Evolutionary conservation across 2,797 vertebrate species (phyloP), one percentile per base, ranked within the genome.

Genomic region (Peromyscus aztecus): DNA sequence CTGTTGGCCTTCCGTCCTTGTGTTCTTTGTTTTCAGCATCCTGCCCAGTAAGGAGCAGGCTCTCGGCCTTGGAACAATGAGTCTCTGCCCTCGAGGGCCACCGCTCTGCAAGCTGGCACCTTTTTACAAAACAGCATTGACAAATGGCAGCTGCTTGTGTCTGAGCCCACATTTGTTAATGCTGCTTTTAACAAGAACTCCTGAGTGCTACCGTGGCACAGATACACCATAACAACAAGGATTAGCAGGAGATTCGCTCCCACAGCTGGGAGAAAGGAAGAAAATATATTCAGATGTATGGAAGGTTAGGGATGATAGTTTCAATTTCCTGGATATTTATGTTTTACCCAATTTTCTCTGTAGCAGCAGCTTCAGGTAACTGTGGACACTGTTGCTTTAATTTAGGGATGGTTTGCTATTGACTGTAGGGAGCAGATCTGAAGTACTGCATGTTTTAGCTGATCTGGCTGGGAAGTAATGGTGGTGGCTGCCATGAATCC

Each of bases 101-200:
- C 77, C 0, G 0, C 6, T 4, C 85, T 31, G 19, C 75, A 95
- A 94, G 82, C 89, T 91, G 94, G 82, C 71, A 95, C 61, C 52
- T 91, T 77, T 87, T 92, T 71, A 87, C 77, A 80, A 94, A 94
- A 43, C 85, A 91, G 21, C 83, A 16, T 55, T 93, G 92, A 96
- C 97, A 96, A 96, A 97, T 75, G 46, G 59, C 91, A 96, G 24
- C 0, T 16, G 71, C 86, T 97, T 97, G 86, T 89, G 7, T 92
- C 52, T 46, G 27, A 93, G 91, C 69, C 65, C 78, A 71, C 92
- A 59, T 96, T 94, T 90, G 88, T 94, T 94, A 81, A 52, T 63
- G 63, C 78, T 49, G 21, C 76, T 96, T 92, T 96, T 87, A 78
- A 89, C 69, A 86, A 88, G 78, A 85, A 75, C 40, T 81, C 55